Conservation (phyloP, 2,113 vertebrate species). For the Calidris pygmaea region DNA sequence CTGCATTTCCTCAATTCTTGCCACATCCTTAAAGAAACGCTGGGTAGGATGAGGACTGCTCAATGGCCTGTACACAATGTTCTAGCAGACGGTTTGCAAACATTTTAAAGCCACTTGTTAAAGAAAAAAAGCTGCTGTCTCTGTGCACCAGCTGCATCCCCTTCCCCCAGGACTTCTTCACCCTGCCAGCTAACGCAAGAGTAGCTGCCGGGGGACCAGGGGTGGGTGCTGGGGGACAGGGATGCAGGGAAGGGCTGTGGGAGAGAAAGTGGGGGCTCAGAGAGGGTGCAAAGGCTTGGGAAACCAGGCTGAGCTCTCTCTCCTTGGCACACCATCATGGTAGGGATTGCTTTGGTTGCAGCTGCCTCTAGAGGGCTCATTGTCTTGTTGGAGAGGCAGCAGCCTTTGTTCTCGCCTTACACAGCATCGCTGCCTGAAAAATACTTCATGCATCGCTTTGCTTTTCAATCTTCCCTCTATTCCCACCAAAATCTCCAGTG, state of each 20-base stretch:
- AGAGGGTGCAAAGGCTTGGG: neutral
- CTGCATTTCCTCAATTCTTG: too few species aligned
- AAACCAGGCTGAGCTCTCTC: neutral
- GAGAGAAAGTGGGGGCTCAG: neutral
- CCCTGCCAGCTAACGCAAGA: neutral
- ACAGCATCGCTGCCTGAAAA: neutral
- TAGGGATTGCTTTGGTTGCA: neutral
- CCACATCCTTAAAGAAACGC: too few species aligned
- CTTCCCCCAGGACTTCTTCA: neutral
- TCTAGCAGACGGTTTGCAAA: neutral
- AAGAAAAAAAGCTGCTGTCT: neutral
- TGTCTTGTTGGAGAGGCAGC: neutral
- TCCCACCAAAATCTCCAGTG: neutral
- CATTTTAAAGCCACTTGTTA: neutral
- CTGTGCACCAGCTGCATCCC: neutral
- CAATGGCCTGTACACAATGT: too few species aligned
- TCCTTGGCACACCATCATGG: rapidly evolving
- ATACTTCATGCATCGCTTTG: rapidly evolving
- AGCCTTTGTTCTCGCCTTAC: neutral
- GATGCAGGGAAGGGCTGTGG: neutral
- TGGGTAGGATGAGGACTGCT: too few species aligned
- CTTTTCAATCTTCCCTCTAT: neutral
- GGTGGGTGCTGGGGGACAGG: rapidly evolving
- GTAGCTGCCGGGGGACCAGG: too few species aligned
- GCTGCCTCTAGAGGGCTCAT: slow-evolving; percentile 63